Base-by-base conservation (phyloP, 2,113 vertebrate genomes). In the Cephalophus harveyi region DNA sequence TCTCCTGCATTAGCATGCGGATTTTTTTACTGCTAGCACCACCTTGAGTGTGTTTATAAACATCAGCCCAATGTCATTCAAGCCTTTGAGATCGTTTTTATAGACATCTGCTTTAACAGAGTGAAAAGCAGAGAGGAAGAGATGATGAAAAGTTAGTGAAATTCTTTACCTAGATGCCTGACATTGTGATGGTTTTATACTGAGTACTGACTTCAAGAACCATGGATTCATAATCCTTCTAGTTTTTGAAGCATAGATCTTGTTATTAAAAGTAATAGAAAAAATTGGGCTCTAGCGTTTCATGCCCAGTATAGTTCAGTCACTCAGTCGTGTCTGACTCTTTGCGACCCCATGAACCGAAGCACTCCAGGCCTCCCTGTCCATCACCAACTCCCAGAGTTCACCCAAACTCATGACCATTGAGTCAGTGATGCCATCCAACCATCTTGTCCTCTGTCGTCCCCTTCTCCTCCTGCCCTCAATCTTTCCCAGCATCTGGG, bases 231-330 rank as follows among this genome's bases (percentile, higher is more conserved):
- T 86, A 21, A 91, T 71, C 79, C 28, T 89, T 94, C 21, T 27
- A 79, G n/a, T 21, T 92, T 92, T 86, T 96, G 43, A 97, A 94
- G 92, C 17, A 86, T 48, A 60, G 27, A 62, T 60, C 23, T 27
- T 91, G 55, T 11, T 82, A 57, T 50, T 91, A 48, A 82, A 13
- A 86, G 25, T 86, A 87, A 74, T 2, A 40, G 12, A 52, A 87
- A 59, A 87, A 67, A 78, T 6, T 64, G 23, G 74, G 5, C 23
- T 91, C 9, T 91, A 23, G 15, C 14, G 2, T 40, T 87, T 91
- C n/a, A 52, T 95, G 17, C 60, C 36, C n/a, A 23, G n/a, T 71
- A 40, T 10, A 12, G n/a, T 40, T 71, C 67, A 40, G n/a, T 71
- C 19, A 6, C 19, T 40, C 67, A 71, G 10, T 71, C 2, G 0